Evolutionary conservation across 1,140 invertebrate species (phyloP).

Genomic region (Trichomalopsis sarcophagae): DNA sequence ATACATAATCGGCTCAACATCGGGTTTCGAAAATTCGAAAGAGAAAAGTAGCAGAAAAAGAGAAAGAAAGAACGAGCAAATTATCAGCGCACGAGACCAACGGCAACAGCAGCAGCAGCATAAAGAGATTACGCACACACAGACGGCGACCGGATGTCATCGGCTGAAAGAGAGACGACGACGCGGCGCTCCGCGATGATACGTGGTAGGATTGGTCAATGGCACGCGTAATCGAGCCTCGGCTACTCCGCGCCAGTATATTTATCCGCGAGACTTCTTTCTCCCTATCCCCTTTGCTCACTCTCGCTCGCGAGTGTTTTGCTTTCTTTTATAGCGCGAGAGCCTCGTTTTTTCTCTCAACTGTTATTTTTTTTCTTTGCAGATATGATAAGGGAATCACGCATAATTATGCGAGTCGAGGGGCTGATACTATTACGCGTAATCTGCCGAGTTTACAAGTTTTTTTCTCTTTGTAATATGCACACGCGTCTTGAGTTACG

Average conservation of each 20-base stretch:
- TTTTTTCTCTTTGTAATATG: background rate
- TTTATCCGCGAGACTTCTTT: slow-evolving; percentile 56
- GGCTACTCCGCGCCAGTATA: slow-evolving; percentile 53
- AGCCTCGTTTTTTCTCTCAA: background rate
- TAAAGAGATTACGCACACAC: slow-evolving; percentile 17
- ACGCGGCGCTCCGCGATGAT: slow-evolving; percentile 25
- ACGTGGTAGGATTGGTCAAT: slow-evolving; percentile 64
- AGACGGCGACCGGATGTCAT: slow-evolving; percentile 60
- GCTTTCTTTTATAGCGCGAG: background rate
- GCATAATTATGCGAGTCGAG: slow-evolving; percentile 3
- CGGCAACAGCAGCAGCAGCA: slow-evolving; percentile 41
- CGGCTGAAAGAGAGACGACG: slow-evolving; percentile 52
- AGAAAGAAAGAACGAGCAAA: slow-evolving; percentile 13
- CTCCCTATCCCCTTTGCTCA: background rate
- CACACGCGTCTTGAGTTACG: background rate
- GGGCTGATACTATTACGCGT: background rate
- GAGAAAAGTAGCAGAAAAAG: slow-evolving; percentile 39
- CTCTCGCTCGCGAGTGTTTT: background rate
- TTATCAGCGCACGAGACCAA: background rate
- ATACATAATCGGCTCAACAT: slow-evolving; percentile 1
- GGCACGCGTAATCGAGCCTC: slow-evolving; percentile 65
- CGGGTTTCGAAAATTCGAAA: slow-evolving; percentile 50
- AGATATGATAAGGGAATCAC: background rate
- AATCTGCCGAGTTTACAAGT: background rate
- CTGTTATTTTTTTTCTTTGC: background rate